Evolutionary conservation across 2,113 vertebrate species (phyloP), one percentile per base, ranked within the genome.

Genomic region (Stegostoma tigrinum): DNA sequence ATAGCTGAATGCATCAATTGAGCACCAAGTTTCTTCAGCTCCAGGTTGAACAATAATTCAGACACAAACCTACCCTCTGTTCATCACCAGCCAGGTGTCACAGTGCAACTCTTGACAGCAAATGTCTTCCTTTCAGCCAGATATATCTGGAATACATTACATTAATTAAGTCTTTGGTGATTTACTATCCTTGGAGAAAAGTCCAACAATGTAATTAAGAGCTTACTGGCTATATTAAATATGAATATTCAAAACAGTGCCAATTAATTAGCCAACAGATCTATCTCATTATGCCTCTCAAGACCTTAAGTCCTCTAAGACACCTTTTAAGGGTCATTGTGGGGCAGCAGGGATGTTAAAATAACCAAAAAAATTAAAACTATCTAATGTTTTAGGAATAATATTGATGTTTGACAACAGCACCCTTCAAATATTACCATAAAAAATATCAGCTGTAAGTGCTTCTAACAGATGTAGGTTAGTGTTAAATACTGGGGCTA

Each of bases 101-200:
- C 96, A 98, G 98, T 97, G 98, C 97, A 98, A 98, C 98, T 98
- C 98, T 98, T 98, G 98, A 98, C 98, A 98, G 98, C 98, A 98
- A 98, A 98, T 98, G 98, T 98, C 98, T 98, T 98, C 97, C 98
- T 97, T 97, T 97, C 98, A 98, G 98, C 98, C 98, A 98, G 97
- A 97, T 97, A 98, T 98, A 98, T 98, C 98, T 98, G 97, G 99
- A 99, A 99, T 99, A 99, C 98, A 99, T 99, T 99, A 99, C 98
- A 98, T 98, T 99, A 99, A 99, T 99, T 99, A 99, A 99, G 99
- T 98, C 99, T 99, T 98, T 98, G 98, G 99, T 99, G 99, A 99
- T 99, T 99, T 99, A 98, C 98, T 97, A 98, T 99, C 99, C 99
- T 99, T 97, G 97, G 99, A 99, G 98, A 97, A 98, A 99, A 98